Base-by-base conservation (phyloP, 2,113 vertebrate species). In the Podarcis raffonei region DNA sequence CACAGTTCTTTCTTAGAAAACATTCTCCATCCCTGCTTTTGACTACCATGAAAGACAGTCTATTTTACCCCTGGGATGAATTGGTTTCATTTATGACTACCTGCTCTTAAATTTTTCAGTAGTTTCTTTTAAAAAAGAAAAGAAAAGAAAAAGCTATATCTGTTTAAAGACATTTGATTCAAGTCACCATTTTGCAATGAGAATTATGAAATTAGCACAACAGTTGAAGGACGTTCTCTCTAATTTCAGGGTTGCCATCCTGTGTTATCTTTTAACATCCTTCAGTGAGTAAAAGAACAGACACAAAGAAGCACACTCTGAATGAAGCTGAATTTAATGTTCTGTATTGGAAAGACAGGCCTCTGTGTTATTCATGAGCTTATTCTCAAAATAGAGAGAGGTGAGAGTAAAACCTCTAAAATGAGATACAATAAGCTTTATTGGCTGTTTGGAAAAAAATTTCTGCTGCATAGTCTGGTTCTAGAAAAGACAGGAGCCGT, bases 191-290 rank as follows among this genome's bases (percentile, higher is more conserved):
- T 83, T 88, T 83, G 71, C 71, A 88, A 82, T 37, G 53, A 81
- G 16, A 68, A 79, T 87, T 90, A 88, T 81, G 83, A 69, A 90
- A 87, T 92, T 22, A 59, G 65, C 4, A 66, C 22, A 39, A n/a
- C 71, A 71, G 76, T 72, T 80, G 88, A 87, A 85, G 80, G 65
- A 87, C 68, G 30, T 59, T 83, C 79, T 81, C 88, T 89, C 75
- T 57, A 39, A 27, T 72, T 74, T 39, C 79, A 89, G 39, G 37
- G 66, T 23, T 84, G 30, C 62, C 75, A 82, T 39, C 81, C 87
- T 78, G 87, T 48, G 84, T 87, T 85, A 89, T 86, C 80, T 84
- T 82, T 87, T 89, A 87, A 89, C 37, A 89, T 78, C 88, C 84
- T 37, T 89, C 89, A 81, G 74, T 81, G 30, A 65, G 35, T 80